These are phyloP conservation scores for Sebastes paucispinis DNA, from an alignment of 2,797 vertebrate species.

Conservation along the genomic window DNA sequence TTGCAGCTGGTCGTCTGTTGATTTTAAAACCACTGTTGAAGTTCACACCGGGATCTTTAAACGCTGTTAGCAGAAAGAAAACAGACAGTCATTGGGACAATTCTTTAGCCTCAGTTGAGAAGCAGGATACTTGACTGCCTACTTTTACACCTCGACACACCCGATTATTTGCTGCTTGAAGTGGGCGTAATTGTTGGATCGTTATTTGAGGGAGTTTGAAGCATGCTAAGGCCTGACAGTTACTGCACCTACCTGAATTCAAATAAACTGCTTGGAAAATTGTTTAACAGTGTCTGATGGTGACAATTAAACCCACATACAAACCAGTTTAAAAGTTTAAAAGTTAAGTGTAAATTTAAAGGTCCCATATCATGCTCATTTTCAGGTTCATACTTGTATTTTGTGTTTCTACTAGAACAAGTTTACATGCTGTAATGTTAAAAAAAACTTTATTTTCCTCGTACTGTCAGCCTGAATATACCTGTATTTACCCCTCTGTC, in stretches of 20 bases:
- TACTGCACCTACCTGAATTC: not conserved
- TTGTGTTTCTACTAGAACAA: too few species aligned
- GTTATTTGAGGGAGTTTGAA: not conserved
- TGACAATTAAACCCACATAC: not conserved
- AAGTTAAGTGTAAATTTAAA: too few species aligned
- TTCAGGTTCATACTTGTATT: too few species aligned
- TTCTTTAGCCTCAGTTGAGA: not conserved
- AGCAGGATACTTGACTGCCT: not conserved
- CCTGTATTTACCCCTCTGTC: too few species aligned
- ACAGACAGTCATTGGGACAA: not conserved
- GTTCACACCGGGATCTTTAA: not conserved
- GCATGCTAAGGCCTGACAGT: not conserved
- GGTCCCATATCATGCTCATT: too few species aligned
- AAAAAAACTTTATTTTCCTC: too few species aligned
- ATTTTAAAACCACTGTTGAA: not conserved
- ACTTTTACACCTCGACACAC: too few species aligned
- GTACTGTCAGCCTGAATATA: fast-evolving
- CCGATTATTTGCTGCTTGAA: too few species aligned
- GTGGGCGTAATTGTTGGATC: too few species aligned
- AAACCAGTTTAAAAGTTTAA: not conserved
- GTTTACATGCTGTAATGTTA: too few species aligned
- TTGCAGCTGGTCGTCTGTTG: not conserved
- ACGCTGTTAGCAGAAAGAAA: not conserved
- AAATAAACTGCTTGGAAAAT: not conserved
- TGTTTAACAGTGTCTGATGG: not conserved